Evolutionary conservation across 2,797 vertebrate genomes (phyloP).

Genomic region (Ctenosaura bakeri): DNA sequence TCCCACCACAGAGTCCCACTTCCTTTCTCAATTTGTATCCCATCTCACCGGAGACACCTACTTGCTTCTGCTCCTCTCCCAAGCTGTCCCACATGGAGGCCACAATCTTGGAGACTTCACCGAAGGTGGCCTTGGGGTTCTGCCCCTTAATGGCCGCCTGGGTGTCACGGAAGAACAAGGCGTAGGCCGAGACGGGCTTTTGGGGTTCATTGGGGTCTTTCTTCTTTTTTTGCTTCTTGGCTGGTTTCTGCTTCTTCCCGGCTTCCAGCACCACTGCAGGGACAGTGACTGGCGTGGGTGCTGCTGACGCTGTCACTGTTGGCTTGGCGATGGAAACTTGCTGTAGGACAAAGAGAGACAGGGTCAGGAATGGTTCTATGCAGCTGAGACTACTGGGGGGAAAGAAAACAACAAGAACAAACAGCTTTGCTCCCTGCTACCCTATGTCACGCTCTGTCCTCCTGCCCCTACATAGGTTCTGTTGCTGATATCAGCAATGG

Average conservation of each 20-base stretch:
- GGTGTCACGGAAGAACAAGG: conserved; percentile 92
- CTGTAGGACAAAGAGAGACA: conserved; percentile 46
- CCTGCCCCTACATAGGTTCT: too few relatives aligned
- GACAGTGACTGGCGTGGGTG: background rate
- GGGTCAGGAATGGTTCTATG: background rate
- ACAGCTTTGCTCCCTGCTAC: too few relatives aligned
- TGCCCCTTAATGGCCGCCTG: conserved; percentile 94
- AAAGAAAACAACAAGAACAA: too few relatives aligned
- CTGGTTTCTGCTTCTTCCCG: conserved; percentile 76
- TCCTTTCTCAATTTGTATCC: background rate
- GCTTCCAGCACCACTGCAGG: conserved; percentile 70
- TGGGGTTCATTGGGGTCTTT: conserved; percentile 93
- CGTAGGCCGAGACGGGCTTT: conserved; percentile 92
- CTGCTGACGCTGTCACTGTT: background rate
- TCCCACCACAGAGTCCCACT: background rate
- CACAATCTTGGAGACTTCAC: conserved; percentile 94
- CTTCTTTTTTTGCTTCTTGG: conserved; percentile 85
- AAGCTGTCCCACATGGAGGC: conserved; percentile 97
- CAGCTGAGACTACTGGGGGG: too few relatives aligned
- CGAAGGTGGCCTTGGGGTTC: conserved; percentile 92
- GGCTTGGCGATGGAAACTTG: conserved; percentile 71
- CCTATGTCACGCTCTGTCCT: background rate
- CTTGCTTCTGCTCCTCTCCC: conserved; percentile 95
- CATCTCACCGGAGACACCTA: conserved; percentile 30
- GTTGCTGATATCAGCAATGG: too few relatives aligned